Percentiles rank a stretch among this genome's conserved stretches.
phyloP scores from a whole-genome alignment of 1,140 invertebrate species.

The Conus ventricosus region DNA sequence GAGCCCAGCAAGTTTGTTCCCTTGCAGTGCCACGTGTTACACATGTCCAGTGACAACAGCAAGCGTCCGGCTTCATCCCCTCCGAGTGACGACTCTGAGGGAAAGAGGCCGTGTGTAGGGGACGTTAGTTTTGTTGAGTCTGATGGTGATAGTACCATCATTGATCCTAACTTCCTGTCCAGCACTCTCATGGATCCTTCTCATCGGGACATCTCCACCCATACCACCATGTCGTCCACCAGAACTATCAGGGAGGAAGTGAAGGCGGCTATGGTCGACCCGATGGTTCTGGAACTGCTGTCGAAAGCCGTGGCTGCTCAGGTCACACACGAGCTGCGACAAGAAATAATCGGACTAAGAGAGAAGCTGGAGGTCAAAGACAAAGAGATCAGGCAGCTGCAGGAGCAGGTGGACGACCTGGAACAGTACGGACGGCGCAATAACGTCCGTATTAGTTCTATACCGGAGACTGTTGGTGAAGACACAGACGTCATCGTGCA shows the following conservation, averaged over 20 bases:
- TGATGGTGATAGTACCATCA: not conserved
- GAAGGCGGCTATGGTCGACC: not conserved
- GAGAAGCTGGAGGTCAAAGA: not conserved
- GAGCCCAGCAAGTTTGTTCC: too few relatives aligned
- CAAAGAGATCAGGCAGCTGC: not conserved
- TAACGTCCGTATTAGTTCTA: not conserved
- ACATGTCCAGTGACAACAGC: not conserved
- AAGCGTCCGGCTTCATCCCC: not conserved
- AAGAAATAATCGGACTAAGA: not conserved
- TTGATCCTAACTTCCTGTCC: not conserved
- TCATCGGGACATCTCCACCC: not conserved
- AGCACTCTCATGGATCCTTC: not conserved
- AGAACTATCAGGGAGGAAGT: not conserved
- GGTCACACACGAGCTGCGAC: not conserved
- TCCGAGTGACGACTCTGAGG: not conserved
- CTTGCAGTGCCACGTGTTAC: too few relatives aligned
- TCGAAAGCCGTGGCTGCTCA: not conserved
- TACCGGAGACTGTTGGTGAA: not conserved
- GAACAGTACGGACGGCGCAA: slow-evolving; percentile 16
- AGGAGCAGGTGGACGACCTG: not conserved
- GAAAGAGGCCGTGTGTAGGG: not conserved
- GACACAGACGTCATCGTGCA: not conserved
- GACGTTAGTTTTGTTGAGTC: not conserved
- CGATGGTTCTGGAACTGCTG: not conserved
- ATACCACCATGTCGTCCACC: not conserved